phyloP scores from a whole-genome alignment of 2,888 invertebrate genomes.

The Sinhomidia bicolor region DNA sequence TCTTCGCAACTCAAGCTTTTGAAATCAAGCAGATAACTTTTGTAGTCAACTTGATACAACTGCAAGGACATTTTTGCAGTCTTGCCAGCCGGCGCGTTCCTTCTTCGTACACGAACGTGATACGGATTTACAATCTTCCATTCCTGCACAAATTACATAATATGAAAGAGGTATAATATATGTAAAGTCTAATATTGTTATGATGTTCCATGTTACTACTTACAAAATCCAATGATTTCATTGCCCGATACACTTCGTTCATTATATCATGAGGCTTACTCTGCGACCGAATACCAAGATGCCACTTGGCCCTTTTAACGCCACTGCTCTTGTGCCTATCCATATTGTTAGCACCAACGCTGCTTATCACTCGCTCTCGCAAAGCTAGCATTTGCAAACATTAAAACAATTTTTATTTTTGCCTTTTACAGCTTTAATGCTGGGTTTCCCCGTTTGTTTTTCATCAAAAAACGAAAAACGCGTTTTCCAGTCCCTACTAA shows the following conservation, averaged over 20 bases:
- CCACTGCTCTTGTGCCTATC: slow-evolving; percentile 84
- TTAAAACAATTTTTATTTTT: background rate
- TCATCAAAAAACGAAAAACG: too few species aligned
- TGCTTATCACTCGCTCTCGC: slow-evolving; percentile 82
- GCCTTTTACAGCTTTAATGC: too few species aligned
- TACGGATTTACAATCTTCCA: slow-evolving; percentile 99
- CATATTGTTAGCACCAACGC: slow-evolving; percentile 69
- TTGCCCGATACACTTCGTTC: slow-evolving; percentile 99
- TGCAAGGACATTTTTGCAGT: slow-evolving; percentile 99
- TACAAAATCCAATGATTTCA: slow-evolving; percentile 97
- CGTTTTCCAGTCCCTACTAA: too few species aligned
- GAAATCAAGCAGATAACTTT: slow-evolving; percentile 98
- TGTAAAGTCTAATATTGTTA: slow-evolving; percentile 5
- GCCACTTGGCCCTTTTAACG: slow-evolving; percentile 98
- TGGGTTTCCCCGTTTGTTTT: too few species aligned
- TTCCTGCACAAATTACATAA: slow-evolving; percentile 84
- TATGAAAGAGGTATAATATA: too few species aligned
- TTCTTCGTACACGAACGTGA: slow-evolving; percentile 96
- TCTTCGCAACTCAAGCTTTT: slow-evolving; percentile 88
- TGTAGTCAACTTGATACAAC: slow-evolving; percentile 99
- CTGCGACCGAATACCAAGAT: slow-evolving; percentile 98
- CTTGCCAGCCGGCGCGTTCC: slow-evolving; percentile 91
- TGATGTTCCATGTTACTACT: too few species aligned
- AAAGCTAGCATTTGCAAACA: slow-evolving; percentile 81
- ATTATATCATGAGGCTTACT: slow-evolving; percentile 99